phyloP scores from a whole-genome alignment of 2,113 vertebrate species.

The Sinocyclocheilus rhinocerous region DNA sequence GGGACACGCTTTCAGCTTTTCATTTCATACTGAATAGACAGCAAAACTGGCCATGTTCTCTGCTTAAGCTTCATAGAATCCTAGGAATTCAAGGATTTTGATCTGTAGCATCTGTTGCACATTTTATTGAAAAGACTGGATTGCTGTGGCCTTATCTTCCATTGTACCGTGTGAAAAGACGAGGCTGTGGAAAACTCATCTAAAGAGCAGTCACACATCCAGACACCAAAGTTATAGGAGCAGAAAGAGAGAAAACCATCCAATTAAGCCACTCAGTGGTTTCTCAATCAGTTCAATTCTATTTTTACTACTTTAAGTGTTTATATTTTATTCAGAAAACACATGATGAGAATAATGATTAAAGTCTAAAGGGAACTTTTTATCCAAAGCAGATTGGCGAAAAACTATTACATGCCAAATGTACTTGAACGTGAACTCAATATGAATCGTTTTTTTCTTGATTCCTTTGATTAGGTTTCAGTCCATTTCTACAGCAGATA shows the following conservation, averaged over 20 bases:
- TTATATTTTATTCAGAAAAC: not conserved
- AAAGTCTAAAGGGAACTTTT: not conserved
- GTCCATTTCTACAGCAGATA: not conserved
- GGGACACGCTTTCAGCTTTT: constrained; percentile 34
- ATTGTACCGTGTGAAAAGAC: constrained; percentile 39
- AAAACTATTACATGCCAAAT: not conserved
- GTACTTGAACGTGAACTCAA: not conserved
- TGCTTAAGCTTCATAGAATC: constrained; percentile 41
- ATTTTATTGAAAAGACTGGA: constrained; percentile 30
- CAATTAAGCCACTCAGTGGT: constrained; percentile 22
- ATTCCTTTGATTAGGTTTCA: not conserved
- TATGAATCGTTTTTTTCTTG: not conserved
- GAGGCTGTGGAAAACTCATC: constrained; percentile 26
- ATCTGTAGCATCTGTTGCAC: constrained; percentile 45
- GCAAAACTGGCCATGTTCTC: constrained; percentile 12
- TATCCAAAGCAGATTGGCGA: not conserved
- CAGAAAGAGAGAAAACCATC: not conserved
- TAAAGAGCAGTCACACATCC: constrained; percentile 8
- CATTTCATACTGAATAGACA: constrained; percentile 36
- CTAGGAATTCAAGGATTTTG: constrained; percentile 26
- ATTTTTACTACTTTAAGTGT: not conserved
- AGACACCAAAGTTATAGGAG: constrained; percentile 10
- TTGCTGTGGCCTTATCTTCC: not conserved
- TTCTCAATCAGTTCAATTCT: constrained; percentile 11
- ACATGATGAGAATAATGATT: not conserved